Evolutionary conservation across 2,797 vertebrate species (phyloP).

Genomic region (Semotilus atromaculatus): DNA sequence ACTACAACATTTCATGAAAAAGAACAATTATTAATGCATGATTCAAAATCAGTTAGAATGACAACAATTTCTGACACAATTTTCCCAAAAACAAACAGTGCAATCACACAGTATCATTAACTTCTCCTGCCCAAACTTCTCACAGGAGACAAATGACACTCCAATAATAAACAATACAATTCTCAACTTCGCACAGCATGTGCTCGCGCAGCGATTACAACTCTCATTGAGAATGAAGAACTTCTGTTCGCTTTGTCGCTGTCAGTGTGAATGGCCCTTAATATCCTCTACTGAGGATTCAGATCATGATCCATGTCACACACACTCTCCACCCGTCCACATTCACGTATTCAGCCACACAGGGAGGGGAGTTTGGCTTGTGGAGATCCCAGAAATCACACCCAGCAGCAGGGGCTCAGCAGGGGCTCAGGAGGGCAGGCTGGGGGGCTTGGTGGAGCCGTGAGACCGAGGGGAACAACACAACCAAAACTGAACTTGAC

Average conservation of each 20-base stretch:
- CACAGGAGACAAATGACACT: neutral
- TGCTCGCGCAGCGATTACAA: neutral
- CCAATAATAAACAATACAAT: neutral
- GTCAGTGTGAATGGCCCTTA: neutral
- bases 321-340: neutral
- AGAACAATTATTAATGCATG: neutral
- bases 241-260: slow-evolving; percentile 3
- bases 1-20: neutral
- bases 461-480: neutral
- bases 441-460: slow-evolving; percentile 1
- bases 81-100: neutral
- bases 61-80: neutral
- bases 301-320: slow-evolving; percentile 11
- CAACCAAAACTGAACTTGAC: neutral
- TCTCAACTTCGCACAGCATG: neutral
- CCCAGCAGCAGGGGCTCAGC: too few species aligned
- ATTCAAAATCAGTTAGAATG: neutral
- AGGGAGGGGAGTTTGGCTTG: slow-evolving; percentile 16
- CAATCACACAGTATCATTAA: neutral
- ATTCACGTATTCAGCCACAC: slow-evolving; percentile 22
- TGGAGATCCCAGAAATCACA: slow-evolving; percentile 29
- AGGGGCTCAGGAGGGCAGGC: slow-evolving; percentile 21
- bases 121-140: neutral
- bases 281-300: slow-evolving; percentile 34
- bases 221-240: neutral